Evolutionary conservation across 2,113 vertebrate genomes (phyloP).

Genomic region (Anser brachyrhynchus): DNA sequence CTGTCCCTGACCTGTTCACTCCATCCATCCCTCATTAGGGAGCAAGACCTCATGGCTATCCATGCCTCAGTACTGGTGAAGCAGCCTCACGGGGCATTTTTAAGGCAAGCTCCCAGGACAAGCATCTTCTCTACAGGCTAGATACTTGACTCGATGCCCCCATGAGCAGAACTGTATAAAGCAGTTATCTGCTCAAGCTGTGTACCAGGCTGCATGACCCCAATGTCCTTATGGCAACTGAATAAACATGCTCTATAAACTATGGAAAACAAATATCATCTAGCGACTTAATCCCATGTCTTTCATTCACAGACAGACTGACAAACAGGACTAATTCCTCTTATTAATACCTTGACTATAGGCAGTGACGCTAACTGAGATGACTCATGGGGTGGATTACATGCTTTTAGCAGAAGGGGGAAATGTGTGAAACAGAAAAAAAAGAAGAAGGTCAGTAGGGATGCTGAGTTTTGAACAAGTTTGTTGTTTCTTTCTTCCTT

Average conservation of each 20-base stretch:
- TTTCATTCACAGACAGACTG: conserved; percentile 49
- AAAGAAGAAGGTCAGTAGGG: background rate
- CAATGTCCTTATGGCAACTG: background rate
- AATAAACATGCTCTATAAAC: conserved; percentile 24
- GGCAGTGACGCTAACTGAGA: background rate
- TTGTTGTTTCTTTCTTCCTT: background rate
- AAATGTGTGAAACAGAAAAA: background rate
- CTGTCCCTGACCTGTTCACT: background rate
- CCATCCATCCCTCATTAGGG: background rate
- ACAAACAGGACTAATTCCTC: conserved; percentile 51
- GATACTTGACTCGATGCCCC: background rate
- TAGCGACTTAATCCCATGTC: background rate
- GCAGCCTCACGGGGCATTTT: background rate
- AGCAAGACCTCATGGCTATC: fast-evolving
- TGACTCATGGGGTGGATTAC: background rate
- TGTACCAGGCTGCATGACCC: background rate
- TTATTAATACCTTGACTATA: conserved; percentile 38
- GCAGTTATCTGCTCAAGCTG: background rate
- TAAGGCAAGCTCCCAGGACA: background rate
- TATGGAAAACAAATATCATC: conserved; percentile 37
- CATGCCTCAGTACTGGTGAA: background rate
- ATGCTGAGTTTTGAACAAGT: background rate
- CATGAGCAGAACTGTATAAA: background rate
- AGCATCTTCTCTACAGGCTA: background rate
- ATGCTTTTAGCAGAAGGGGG: background rate